phyloP scores from a whole-genome alignment of 2,888 invertebrate species.

The Shargacucullia verbasci region DNA sequence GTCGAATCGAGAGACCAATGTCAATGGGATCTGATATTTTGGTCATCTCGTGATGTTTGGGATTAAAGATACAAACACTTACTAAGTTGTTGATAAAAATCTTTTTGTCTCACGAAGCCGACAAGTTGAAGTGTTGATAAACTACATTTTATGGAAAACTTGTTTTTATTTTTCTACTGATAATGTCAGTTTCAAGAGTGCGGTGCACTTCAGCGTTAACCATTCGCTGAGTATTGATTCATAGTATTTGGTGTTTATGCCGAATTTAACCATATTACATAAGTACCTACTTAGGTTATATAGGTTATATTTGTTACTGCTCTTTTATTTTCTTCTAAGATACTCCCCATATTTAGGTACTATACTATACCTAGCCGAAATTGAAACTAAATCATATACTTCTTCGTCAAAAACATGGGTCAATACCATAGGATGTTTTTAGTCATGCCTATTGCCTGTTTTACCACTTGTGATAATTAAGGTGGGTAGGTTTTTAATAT shows the following conservation, averaged over 20 bases:
- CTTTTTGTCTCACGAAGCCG: slow-evolving; percentile 32
- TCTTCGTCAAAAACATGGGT: too few relatives aligned
- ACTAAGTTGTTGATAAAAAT: slow-evolving; percentile 22
- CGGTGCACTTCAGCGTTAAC: slow-evolving; percentile 14
- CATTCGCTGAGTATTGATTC: slow-evolving; percentile 6
- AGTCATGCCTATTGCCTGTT: too few relatives aligned
- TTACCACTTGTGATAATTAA: too few relatives aligned
- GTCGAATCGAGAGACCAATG: slow-evolving; percentile 35
- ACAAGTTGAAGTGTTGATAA: slow-evolving; percentile 40
- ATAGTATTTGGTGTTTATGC: background rate
- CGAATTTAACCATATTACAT: too few relatives aligned
- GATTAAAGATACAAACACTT: slow-evolving; percentile 30
- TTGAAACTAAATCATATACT: too few relatives aligned
- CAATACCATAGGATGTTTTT: too few relatives aligned
- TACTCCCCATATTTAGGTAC: too few relatives aligned
- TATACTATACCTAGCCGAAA: too few relatives aligned
- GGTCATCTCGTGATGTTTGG: slow-evolving; percentile 22
- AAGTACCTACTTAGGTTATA: too few relatives aligned
- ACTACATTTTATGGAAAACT: slow-evolving; percentile 28
- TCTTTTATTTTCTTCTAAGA: too few relatives aligned
- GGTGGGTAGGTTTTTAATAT: too few relatives aligned
- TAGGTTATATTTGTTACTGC: too few relatives aligned
- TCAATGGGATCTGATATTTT: slow-evolving; percentile 35
- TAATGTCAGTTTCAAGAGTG: slow-evolving; percentile 57
- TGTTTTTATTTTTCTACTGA: slow-evolving; percentile 52